Percentiles rank a stretch among this genome's conserved stretches.
phyloP scores from a whole-genome alignment of 1,140 invertebrate genomes.

The Polypedilum vanderplanki region DNA sequence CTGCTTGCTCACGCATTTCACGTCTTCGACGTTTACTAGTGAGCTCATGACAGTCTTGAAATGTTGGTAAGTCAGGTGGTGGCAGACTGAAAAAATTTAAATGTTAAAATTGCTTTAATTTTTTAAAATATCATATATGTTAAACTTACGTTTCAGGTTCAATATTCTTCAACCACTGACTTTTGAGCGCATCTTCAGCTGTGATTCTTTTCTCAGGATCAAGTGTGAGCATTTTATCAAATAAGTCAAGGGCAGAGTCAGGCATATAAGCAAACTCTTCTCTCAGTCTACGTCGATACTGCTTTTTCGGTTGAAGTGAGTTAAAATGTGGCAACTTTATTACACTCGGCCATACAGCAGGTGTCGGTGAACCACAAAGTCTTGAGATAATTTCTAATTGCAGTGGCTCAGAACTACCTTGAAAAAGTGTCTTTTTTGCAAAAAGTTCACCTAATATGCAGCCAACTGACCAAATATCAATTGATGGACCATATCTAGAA shows the following conservation, averaged over 20 bases:
- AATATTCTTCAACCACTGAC: constrained; percentile 89
- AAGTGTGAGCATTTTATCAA: constrained; percentile 94
- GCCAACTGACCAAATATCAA: constrained; percentile 99
- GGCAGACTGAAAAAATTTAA: constrained; percentile 58
- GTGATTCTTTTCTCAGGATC: constrained; percentile 92
- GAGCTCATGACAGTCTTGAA: constrained; percentile 98
- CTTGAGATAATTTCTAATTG: constrained; percentile 93
- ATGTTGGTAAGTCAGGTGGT: constrained; percentile 76
- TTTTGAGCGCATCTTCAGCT: constrained; percentile 88
- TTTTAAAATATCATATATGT: background rate
- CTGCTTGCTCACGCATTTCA: constrained; percentile 57
- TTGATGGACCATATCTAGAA: constrained; percentile 79
- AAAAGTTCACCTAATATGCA: constrained; percentile 99
- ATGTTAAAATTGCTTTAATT: background rate
- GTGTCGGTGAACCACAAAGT: constrained; percentile 91
- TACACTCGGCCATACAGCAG: constrained; percentile 96
- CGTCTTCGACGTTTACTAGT: constrained; percentile 91
- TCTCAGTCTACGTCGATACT: constrained; percentile 76
- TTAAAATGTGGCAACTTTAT: constrained; percentile 90
- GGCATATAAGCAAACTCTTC: constrained; percentile 95
- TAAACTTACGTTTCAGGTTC: constrained; percentile 78
- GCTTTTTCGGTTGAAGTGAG: constrained; percentile 85
- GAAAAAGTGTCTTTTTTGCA: constrained; percentile 89
- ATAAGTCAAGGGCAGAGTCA: constrained; percentile 74
- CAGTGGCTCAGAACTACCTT: constrained; percentile 87